Percentiles rank a stretch among this genome's conserved stretches.
These are phyloP conservation scores for Drosophila pullipes DNA, from an alignment of 2,888 invertebrate genomes.

Conservation along the genomic window DNA sequence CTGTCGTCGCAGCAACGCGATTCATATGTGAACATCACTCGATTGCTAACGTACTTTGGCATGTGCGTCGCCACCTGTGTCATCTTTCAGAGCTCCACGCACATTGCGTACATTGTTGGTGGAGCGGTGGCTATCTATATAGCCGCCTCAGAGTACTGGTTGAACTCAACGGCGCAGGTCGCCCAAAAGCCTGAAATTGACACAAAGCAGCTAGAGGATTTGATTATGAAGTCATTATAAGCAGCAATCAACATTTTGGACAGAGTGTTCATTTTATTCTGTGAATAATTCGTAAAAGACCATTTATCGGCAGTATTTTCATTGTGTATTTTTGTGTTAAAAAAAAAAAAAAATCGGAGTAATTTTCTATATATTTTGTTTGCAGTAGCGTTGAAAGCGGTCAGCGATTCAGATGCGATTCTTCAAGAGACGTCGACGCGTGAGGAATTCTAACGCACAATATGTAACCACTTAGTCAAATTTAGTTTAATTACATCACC, in stretches of 20 bases:
- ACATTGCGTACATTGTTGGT: slow-evolving; percentile 92
- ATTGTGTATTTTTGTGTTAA: slow-evolving; percentile 24
- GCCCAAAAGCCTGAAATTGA: slow-evolving; percentile 82
- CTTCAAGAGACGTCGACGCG: slow-evolving; percentile 10
- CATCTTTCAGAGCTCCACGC: slow-evolving; percentile 92
- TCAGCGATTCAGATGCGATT: slow-evolving; percentile 19
- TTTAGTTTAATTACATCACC: slow-evolving; percentile 34
- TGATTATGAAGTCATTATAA: slow-evolving; percentile 85
- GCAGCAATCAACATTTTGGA: slow-evolving; percentile 12
- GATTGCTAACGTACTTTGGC: slow-evolving; percentile 94
- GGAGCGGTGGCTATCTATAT: slow-evolving; percentile 93
- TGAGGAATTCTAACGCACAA: slow-evolving; percentile 51
- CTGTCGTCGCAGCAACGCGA: slow-evolving; percentile 86
- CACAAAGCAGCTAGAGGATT: slow-evolving; percentile 84
- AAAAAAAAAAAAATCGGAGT: slow-evolving; percentile 4
- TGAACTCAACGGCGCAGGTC: slow-evolving; percentile 78
- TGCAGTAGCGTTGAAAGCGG: slow-evolving; percentile 42
- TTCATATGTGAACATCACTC: slow-evolving; percentile 87
- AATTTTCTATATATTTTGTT: slow-evolving; percentile 35
- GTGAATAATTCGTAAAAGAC: slow-evolving; percentile 74
- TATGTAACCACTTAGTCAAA: slow-evolving; percentile 34
- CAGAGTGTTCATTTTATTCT: slow-evolving; percentile 74
- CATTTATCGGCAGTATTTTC: slow-evolving; percentile 58
- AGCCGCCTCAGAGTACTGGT: slow-evolving; percentile 93
- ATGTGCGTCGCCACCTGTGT: slow-evolving; percentile 94